These are phyloP conservation scores for Pterocles gutturalis DNA, from an alignment of 2,113 vertebrate genomes.

Conservation along the genomic window DNA sequence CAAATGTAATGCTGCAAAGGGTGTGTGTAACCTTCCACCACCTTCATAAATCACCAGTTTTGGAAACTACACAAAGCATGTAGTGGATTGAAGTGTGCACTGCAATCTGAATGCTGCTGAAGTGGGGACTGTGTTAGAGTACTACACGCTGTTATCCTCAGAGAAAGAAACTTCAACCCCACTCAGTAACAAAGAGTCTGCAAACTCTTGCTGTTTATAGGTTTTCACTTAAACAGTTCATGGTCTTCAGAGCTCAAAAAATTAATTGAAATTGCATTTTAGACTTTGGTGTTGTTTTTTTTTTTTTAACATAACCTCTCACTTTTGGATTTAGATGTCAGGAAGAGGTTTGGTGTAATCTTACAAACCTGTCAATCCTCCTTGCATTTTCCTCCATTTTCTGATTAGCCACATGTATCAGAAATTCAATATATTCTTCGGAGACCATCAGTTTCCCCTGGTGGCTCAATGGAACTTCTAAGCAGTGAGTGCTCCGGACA, in stretches of 20 bases:
- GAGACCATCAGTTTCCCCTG: slow-evolving; percentile 86
- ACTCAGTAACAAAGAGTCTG: background rate
- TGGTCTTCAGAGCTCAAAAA: background rate
- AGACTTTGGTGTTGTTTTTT: background rate
- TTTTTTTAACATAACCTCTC: background rate
- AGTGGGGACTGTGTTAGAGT: background rate
- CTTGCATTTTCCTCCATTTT: slow-evolving; percentile 93
- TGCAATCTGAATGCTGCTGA: background rate
- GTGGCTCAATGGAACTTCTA: slow-evolving; percentile 91
- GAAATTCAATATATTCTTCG: slow-evolving; percentile 87
- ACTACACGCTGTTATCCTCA: background rate
- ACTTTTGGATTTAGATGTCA: background rate
- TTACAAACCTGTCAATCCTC: slow-evolving; percentile 87
- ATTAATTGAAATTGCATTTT: background rate
- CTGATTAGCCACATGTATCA: slow-evolving; percentile 86
- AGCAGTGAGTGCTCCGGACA: slow-evolving; percentile 90
- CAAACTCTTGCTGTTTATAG: background rate
- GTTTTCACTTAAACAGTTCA: background rate
- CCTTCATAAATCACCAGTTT: background rate
- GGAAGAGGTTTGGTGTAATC: background rate
- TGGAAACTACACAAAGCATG: background rate
- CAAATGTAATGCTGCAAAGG: too few species aligned
- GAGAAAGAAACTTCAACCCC: background rate
- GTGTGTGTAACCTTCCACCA: background rate
- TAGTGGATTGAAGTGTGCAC: background rate